Percentiles rank a stretch among this genome's conserved stretches.
Conservation (phyloP, 2,888 invertebrate genomes). For the Stenoptilia bipunctidactyla region DNA sequence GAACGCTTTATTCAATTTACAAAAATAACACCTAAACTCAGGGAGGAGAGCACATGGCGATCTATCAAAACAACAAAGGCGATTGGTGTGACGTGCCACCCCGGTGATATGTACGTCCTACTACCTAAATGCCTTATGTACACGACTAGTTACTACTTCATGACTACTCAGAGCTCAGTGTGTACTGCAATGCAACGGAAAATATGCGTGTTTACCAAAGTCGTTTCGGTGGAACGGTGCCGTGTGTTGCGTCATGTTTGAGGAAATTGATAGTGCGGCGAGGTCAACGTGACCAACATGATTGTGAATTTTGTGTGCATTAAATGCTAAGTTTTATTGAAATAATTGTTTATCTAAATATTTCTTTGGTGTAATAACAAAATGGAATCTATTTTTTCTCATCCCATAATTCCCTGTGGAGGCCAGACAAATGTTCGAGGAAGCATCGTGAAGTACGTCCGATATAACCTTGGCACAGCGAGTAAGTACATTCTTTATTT, state of each 20-base stretch:
- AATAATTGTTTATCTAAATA: too few relatives aligned
- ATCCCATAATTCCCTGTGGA: conserved; percentile 57
- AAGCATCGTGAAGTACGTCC: conserved; percentile 55
- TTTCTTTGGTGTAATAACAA: conserved; percentile 17
- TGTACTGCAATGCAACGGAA: conserved; percentile 72
- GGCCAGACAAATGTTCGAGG: conserved; percentile 63
- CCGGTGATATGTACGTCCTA: conserved; percentile 70
- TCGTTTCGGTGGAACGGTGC: conserved; percentile 70
- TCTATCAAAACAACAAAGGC: conserved; percentile 70
- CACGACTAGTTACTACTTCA: conserved; percentile 70
- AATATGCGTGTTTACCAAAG: conserved; percentile 72
- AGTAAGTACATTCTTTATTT: conserved; percentile 59
- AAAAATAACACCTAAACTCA: conserved; percentile 16
- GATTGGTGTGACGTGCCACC: conserved; percentile 69
- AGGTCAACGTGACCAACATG: conserved; percentile 67
- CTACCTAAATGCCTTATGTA: conserved; percentile 73
- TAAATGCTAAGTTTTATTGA: conserved; percentile 21
- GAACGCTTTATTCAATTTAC: background rate
- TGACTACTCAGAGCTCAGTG: conserved; percentile 72
- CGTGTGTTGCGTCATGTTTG: conserved; percentile 66
- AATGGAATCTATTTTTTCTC: conserved; percentile 46
- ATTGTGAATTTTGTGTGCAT: conserved; percentile 50
- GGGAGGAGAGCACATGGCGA: conserved; percentile 62
- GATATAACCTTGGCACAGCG: conserved; percentile 63
- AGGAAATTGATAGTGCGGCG: conserved; percentile 69